Percentiles rank a stretch among this genome's conserved stretches.
phyloP scores from a whole-genome alignment of 2,888 invertebrate species.

The Eudasyphora cyanicolor region DNA sequence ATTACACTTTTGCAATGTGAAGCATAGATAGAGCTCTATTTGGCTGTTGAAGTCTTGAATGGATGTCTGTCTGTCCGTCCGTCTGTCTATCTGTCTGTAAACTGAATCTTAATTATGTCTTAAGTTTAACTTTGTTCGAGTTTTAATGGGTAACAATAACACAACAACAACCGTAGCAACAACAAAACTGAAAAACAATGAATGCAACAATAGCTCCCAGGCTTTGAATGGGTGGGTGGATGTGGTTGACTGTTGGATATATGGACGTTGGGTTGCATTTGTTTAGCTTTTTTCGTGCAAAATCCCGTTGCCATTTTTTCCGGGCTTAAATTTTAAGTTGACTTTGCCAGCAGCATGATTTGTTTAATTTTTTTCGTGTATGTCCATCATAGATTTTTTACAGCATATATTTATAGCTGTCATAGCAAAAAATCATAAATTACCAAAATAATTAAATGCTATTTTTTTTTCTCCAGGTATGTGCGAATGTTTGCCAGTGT shows the following conservation, averaged over 20 bases:
- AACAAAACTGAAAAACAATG: not conserved
- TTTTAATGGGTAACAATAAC: slow-evolving; percentile 25
- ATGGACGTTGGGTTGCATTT: not conserved
- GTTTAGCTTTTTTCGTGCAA: too few species aligned
- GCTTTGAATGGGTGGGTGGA: not conserved
- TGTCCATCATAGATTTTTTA: not conserved
- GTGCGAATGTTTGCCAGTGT: not conserved
- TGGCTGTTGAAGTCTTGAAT: not conserved
- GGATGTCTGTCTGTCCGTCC: not conserved
- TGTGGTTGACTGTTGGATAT: not conserved
- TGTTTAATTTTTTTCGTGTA: not conserved
- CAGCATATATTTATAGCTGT: not conserved
- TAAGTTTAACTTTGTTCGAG: slow-evolving; percentile 29
- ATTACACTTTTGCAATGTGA: slow-evolving; percentile 11
- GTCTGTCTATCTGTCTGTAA: not conserved
- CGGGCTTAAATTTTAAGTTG: too few species aligned
- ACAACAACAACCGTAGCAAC: not conserved
- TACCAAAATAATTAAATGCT: slow-evolving; percentile 30
- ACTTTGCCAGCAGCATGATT: not conserved
- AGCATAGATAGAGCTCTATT: not conserved
- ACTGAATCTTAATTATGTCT: slow-evolving; percentile 24
- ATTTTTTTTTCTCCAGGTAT: too few species aligned
- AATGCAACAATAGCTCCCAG: slow-evolving; percentile 25
- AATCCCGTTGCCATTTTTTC: too few species aligned
- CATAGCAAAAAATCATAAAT: slow-evolving; percentile 28